Base-by-base conservation (phyloP, 2,113 vertebrate species). In the Solenodon paradoxus region DNA sequence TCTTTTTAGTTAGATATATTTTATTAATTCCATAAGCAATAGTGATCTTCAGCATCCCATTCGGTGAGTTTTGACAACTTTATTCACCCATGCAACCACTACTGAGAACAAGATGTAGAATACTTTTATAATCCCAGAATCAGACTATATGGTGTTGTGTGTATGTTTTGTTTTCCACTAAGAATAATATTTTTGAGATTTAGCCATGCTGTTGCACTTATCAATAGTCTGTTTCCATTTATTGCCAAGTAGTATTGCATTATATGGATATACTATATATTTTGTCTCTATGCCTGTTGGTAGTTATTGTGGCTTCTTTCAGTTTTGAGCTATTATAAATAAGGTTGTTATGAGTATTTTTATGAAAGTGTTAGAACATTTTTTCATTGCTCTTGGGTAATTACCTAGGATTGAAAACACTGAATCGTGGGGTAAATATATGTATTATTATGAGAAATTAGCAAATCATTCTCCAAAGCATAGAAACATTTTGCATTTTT, bases 301-400 rank as follows among this genome's bases (percentile, higher is more conserved):
- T 63, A 74, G 30, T 72, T 9, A 42, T 72, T 94, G 77, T 69
- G 40, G 17, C 32, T 75, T 45, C 42, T 69, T 80, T 38, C 9
- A 63, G 17, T 17, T 69, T 91, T 35, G 1, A 6, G 28, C 15
- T 91, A 68, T 71, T 77, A 78, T 49, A 16, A 59, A 19, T 69
- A 85, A n/a, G 71, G 11, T 24, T 77, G 7, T 32, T 63, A 17
- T 69, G 63, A 71, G 63, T 28, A 75, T 53, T 90, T 38, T 71
- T 59, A 51, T 47, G 22, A 71, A 53, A 64, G 4, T 49, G 66
- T 96, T 74, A 24, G 49, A n/a, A 83, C 16, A 26, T 59, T 9
- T 92, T 95, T 91, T 77, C 63, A 92, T 19, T 63, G 61, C n/a
- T 78, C 40, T 94, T 88, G 2, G 19, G 40, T 78, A 94, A 85